Evolutionary conservation across 2,113 vertebrate genomes (phyloP).

Genomic region (Tretioscincus oriximinensis): DNA sequence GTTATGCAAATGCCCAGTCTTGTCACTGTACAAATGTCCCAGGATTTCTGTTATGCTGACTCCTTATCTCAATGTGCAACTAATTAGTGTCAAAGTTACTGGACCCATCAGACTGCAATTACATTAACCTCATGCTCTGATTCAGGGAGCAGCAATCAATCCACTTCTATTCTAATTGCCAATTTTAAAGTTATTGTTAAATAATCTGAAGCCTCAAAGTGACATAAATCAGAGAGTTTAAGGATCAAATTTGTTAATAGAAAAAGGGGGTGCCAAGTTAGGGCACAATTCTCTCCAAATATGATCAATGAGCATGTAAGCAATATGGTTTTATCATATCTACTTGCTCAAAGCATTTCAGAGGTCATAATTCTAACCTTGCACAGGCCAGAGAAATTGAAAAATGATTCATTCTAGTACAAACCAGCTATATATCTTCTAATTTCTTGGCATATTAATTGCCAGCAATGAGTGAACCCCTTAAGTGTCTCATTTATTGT

Average conservation of each 20-base stretch:
- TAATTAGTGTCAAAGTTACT: slow-evolving; percentile 76
- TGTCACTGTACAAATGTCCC: slow-evolving; percentile 54
- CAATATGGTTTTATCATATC: slow-evolving; percentile 63
- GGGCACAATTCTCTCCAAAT: neutral
- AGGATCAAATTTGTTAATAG: slow-evolving; percentile 59
- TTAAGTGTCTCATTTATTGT: slow-evolving; percentile 79
- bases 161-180: slow-evolving; percentile 73
- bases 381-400: slow-evolving; percentile 55
- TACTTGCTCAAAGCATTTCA: slow-evolving; percentile 45
- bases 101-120: slow-evolving; percentile 64
- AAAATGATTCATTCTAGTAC: slow-evolving; percentile 66
- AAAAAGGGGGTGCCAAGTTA: slow-evolving; percentile 30
- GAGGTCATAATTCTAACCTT: slow-evolving; percentile 71
- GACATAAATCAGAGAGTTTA: slow-evolving; percentile 64
- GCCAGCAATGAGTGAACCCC: slow-evolving; percentile 70
- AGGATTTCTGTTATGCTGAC: slow-evolving; percentile 63
- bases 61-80: slow-evolving; percentile 71
- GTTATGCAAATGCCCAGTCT: slow-evolving; percentile 55
- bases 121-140: slow-evolving; percentile 74
- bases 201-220: slow-evolving; percentile 71
- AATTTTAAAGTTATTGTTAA: slow-evolving; percentile 76
- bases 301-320: slow-evolving; percentile 46
- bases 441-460: slow-evolving; percentile 77
- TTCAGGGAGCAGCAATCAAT: slow-evolving; percentile 73
- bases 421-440: slow-evolving; percentile 69